These are phyloP conservation scores for Lasiurus cinereus DNA, from an alignment of 2,113 vertebrate genomes.

Conservation along the genomic window DNA sequence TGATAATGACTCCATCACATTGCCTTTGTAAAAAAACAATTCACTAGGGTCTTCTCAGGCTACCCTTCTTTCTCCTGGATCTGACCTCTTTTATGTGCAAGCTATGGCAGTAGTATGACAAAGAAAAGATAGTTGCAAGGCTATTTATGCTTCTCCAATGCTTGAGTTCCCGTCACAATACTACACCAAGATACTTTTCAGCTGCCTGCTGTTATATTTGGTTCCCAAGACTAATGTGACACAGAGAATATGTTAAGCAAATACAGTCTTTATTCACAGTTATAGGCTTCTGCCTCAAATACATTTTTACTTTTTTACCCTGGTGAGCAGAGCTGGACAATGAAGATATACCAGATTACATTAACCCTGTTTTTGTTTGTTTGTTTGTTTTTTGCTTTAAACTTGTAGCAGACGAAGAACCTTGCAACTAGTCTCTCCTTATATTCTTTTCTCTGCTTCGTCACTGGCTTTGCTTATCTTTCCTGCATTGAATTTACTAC, in stretches of 20 bases:
- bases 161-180: neutral
- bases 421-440: neutral
- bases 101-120: neutral
- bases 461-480: neutral
- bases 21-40: neutral
- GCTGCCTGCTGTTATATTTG: neutral
- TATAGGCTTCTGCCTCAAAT: neutral
- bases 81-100: neutral
- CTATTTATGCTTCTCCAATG: neutral
- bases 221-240: neutral
- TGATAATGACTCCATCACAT: neutral
- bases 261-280: slow-evolving; percentile 29
- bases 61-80: neutral
- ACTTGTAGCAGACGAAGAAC: neutral
- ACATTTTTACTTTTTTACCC: neutral
- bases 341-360: neutral
- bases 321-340: slow-evolving; percentile 14
- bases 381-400: neutral
- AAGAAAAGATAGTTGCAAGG: neutral
- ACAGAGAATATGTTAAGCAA: neutral
- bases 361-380: neutral
- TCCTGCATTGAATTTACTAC: neutral
- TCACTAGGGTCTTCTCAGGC: neutral
- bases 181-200: neutral
- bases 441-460: neutral